These are phyloP conservation scores for Leptocoma aspasia DNA, from an alignment of 2,113 vertebrate genomes.

Conservation along the genomic window DNA sequence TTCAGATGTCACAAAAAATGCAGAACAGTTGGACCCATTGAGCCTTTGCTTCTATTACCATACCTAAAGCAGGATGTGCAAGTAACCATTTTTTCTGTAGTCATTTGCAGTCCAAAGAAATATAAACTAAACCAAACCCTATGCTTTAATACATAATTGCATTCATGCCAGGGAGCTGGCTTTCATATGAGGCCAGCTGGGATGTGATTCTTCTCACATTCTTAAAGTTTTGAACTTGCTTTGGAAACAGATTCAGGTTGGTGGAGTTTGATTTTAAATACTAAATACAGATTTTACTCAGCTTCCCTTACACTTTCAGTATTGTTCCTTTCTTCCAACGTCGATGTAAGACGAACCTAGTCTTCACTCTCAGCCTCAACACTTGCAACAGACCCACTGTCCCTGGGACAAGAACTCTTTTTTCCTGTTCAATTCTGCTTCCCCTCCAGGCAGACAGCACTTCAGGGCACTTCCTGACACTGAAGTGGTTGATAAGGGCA, in stretches of 20 bases:
- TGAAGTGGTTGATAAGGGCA: neutral
- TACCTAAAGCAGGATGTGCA: neutral
- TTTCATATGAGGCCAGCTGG: neutral
- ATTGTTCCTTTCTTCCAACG: neutral
- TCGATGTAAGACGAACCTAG: neutral
- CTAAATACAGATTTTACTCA: neutral
- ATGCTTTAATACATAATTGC: neutral
- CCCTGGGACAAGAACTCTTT: neutral
- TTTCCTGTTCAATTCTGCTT: neutral
- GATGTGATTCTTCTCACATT: neutral
- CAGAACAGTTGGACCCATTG: neutral
- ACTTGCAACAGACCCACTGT: neutral
- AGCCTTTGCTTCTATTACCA: neutral
- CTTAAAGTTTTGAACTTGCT: neutral
- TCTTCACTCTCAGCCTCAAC: neutral
- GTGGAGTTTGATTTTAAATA: neutral
- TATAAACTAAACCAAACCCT: neutral
- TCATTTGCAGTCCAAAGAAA: neutral
- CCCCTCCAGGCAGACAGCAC: neutral
- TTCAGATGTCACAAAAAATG: neutral
- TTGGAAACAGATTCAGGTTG: neutral
- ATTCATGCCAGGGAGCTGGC: neutral
- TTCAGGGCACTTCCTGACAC: neutral
- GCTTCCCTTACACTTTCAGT: neutral
- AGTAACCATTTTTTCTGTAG: neutral